These are phyloP conservation scores for Pseudococcus longispinus DNA, from an alignment of 2,888 invertebrate species.

Conservation along the genomic window DNA sequence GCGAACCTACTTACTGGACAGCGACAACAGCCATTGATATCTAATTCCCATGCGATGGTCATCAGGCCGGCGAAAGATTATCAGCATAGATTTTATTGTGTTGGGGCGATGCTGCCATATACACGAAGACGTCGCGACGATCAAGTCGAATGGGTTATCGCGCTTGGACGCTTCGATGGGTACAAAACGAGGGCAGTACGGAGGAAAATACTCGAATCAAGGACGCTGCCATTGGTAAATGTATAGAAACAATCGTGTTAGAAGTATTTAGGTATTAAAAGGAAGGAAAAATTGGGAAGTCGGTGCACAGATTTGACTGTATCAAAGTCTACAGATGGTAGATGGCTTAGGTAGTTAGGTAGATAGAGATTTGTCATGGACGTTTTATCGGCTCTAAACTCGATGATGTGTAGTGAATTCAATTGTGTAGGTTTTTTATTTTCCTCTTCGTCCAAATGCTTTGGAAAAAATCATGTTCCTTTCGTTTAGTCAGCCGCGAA, in stretches of 20 bases:
- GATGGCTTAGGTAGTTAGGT: no score
- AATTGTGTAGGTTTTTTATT: not conserved
- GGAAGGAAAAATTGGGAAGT: not conserved
- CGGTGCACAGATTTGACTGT: no score
- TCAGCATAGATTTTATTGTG: not conserved
- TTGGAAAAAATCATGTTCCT: conserved; percentile 15
- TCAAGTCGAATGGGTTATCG: not conserved
- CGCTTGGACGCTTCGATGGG: not conserved
- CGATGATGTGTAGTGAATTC: not conserved
- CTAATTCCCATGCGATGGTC: conserved; percentile 16
- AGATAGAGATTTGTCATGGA: conserved; percentile 11
- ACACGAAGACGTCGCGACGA: not conserved
- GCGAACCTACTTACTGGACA: not conserved
- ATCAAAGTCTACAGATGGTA: no score
- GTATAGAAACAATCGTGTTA: not conserved
- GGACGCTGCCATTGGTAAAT: not conserved
- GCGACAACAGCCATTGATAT: not conserved
- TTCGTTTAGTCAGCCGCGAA: conserved; percentile 4
- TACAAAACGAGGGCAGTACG: conserved; percentile 8
- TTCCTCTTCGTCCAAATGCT: not conserved
- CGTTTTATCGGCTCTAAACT: not conserved
- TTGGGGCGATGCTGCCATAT: not conserved
- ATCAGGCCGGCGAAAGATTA: not conserved
- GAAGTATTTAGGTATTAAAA: not conserved
- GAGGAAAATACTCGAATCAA: conserved; percentile 24